Evolutionary conservation across 2,797 vertebrate species (phyloP).

Genomic region (Tokudaia tokunoshimensis): DNA sequence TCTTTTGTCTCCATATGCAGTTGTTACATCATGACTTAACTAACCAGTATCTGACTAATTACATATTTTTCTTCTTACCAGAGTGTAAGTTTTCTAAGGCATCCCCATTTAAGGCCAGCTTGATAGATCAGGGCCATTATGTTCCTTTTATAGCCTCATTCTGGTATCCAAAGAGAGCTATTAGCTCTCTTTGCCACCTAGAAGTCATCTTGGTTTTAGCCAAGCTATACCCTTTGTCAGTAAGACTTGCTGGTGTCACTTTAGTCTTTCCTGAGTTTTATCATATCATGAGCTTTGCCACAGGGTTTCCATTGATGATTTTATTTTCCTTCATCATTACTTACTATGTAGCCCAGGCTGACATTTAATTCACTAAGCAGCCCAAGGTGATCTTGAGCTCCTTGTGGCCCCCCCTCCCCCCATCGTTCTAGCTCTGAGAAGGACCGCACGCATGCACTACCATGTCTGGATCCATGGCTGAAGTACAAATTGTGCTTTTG

Average conservation of each 20-base stretch:
- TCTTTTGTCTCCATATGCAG: neutral
- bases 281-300: neutral
- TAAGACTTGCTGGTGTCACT: neutral
- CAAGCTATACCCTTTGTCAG: neutral
- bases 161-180: neutral
- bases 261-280: neutral
- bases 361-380: neutral
- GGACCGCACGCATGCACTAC: neutral
- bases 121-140: conserved; percentile 54
- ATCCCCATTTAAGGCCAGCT: neutral
- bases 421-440: neutral
- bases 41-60: neutral
- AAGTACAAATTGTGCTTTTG: neutral
- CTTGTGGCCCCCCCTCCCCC: neutral
- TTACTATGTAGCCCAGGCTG: neutral
- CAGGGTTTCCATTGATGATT: neutral
- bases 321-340: neutral
- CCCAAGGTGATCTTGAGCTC: neutral
- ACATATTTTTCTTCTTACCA: conserved; percentile 42
- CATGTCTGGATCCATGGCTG: neutral
- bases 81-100: neutral
- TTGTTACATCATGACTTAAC: neutral
- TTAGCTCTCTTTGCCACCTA: neutral
- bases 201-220: neutral
- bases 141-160: conserved; percentile 50